Base-by-base conservation (phyloP, 1,140 invertebrate genomes). In the Cataglyphis hispanica region DNA sequence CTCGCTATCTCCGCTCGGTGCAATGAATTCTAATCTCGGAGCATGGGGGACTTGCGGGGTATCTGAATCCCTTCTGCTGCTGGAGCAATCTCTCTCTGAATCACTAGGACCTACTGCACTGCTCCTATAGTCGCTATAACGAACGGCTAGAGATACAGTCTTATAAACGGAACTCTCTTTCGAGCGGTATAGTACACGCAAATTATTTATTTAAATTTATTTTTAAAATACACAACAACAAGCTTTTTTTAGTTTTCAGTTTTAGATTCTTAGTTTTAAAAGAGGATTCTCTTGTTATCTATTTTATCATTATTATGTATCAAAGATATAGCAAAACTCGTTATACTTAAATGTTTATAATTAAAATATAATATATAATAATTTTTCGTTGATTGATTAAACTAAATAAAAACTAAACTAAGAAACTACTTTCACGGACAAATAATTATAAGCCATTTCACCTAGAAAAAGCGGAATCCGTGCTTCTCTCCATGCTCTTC, bases 381-480 rank as follows among this genome's bases (percentile, higher is more conserved):
- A 72, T 74, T 34, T 25, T 16, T 58, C 5, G 46, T 50, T 1
- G 19, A n/a, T 27, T 6, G 0, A 60, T 58, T 3, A 11, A n/a
- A n/a, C n/a, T n/a, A n/a, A n/a, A n/a, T 4, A 6, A 8, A 31
- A 8, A 16, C 43, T 10, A 43, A 16, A 37, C 3, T 16, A 4
- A 50, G 46, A 25, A 25, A 31, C n/a, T n/a, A n/a, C n/a, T n/a
- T n/a, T n/a, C n/a, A n/a, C 25, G n/a, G 4, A 37, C 84, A n/a
- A 85, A 76, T 81, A 67, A 66, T 85, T 43, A 70, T 83, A 83
- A 58, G 85, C 56, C 67, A 91, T 94, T 94, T 96, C 96, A 98
- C 98, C 98, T 98, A 93, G 98, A 98, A 95, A 98, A 98, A 63
- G 98, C 98, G 1, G 98, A 98, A 93, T 99, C 98, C 0, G 98